Evolutionary conservation across 2,797 vertebrate species (phyloP).

Genomic region (Myotis myotis): DNA sequence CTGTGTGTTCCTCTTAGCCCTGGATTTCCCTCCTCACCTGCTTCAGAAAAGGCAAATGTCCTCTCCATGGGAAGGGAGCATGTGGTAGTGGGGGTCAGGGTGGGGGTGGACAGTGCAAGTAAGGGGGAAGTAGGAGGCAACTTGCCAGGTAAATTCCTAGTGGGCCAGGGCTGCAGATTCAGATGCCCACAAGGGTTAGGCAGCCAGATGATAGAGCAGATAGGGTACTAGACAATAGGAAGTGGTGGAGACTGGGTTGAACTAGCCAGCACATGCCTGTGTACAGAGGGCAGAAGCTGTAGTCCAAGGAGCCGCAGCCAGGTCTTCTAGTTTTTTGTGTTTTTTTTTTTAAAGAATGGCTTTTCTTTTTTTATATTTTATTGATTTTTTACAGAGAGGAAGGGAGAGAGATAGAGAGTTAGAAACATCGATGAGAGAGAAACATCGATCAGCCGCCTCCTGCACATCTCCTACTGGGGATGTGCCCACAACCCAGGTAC

Average conservation of each 20-base stretch:
- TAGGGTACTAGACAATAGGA: background rate
- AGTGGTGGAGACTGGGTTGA: background rate
- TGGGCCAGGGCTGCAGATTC: background rate
- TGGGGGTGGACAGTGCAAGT: background rate
- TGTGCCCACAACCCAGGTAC: too few species aligned
- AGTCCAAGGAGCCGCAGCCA: background rate
- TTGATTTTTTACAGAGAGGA: too few species aligned
- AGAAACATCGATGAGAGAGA: too few species aligned
- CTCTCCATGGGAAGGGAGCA: background rate
- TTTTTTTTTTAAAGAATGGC: too few species aligned
- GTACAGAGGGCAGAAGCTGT: too few species aligned
- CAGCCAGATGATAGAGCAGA: background rate
- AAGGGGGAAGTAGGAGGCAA: background rate
- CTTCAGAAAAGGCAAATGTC: slow-evolving; percentile 8
- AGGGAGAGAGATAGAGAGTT: too few species aligned
- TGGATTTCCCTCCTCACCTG: background rate
- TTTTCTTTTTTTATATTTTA: too few species aligned
- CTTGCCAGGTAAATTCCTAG: background rate
- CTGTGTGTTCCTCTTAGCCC: background rate
- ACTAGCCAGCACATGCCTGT: background rate
- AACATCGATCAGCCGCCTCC: too few species aligned
- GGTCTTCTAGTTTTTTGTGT: background rate
- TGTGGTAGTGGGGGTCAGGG: background rate
- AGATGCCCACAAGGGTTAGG: background rate
- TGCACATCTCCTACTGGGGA: too few species aligned